Conservation (phyloP, 2,797 vertebrate species). For the Squalus acanthias region DNA sequence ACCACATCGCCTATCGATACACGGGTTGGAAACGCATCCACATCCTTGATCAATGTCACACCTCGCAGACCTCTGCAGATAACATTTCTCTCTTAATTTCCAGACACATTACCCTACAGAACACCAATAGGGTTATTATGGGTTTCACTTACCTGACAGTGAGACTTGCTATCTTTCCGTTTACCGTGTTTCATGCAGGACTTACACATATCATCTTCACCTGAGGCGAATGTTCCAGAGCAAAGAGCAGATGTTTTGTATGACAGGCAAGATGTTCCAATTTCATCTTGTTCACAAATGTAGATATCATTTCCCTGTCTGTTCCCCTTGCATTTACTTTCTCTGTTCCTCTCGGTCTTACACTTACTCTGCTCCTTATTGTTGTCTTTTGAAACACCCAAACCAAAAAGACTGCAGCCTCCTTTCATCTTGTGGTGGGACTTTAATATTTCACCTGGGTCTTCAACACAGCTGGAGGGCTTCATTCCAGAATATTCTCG, state of each 20-base stretch:
- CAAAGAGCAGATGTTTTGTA: neutral
- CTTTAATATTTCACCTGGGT: neutral
- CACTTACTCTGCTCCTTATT: neutral
- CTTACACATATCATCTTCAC: neutral
- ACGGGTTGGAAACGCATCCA: neutral
- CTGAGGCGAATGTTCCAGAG: neutral
- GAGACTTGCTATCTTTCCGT: neutral
- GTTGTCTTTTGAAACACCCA: neutral
- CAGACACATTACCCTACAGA: neutral
- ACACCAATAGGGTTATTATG: neutral
- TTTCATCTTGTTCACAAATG: neutral
- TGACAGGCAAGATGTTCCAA: neutral
- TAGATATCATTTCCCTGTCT: neutral
- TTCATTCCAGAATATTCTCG: neutral
- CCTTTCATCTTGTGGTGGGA: neutral
- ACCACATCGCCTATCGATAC: neutral
- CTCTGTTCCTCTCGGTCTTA: neutral
- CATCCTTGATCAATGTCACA: neutral
- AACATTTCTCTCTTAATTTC: constrained; percentile 5
- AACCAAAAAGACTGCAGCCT: neutral
- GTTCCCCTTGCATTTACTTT: too few species aligned
- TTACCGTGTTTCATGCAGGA: too few species aligned
- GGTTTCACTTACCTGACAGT: constrained; percentile 3
- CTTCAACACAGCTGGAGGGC: neutral
- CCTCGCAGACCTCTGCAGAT: neutral